A percentile compares a stretch with the other conserved stretches of the same genome.
These are phyloP conservation scores for Drosophila melanica DNA, from an alignment of 1,140 invertebrate genomes.

Conservation along the genomic window DNA sequence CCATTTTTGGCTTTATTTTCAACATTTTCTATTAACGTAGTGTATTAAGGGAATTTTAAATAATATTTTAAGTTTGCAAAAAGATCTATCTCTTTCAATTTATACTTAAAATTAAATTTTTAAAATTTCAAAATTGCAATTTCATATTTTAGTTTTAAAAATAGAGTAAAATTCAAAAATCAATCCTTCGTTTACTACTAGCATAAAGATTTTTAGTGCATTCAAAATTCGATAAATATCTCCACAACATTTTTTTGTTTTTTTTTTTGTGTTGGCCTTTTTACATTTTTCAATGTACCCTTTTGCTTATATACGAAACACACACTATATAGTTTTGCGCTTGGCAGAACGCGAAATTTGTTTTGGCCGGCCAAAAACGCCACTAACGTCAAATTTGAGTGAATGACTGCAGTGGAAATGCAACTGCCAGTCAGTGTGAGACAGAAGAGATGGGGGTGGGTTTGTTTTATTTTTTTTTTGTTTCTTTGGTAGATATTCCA, in stretches of 20 bases:
- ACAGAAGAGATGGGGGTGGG: conserved; percentile 11
- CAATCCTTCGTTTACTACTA: too few relatives aligned
- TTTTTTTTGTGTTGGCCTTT: neutral
- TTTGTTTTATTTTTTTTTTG: neutral
- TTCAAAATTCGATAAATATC: neutral
- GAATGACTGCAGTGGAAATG: conserved; percentile 77
- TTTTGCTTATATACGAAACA: conserved; percentile 2
- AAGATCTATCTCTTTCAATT: too few relatives aligned
- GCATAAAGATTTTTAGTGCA: neutral
- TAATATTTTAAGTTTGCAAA: neutral
- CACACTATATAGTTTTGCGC: conserved; percentile 57
- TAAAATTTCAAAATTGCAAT: too few relatives aligned
- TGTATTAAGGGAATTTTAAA: conserved; percentile 5
- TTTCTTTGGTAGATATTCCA: conserved; percentile 28
- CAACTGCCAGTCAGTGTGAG: conserved; percentile 62
- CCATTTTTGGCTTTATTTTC: conserved; percentile 32
- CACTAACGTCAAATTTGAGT: conserved; percentile 56
- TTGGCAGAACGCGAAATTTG: conserved; percentile 63
- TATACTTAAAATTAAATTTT: too few relatives aligned
- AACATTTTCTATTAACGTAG: neutral
- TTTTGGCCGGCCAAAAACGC: conserved; percentile 52
- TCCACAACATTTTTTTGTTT: neutral
- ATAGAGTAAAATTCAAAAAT: too few relatives aligned
- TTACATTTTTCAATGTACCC: conserved; percentile 37
- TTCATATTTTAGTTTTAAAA: too few relatives aligned